A percentile compares a stretch with the other conserved stretches of the same genome.
These are phyloP conservation scores for Cremastinae sp. DNA, from an alignment of 2,888 invertebrate genomes.

Conservation along the genomic window DNA sequence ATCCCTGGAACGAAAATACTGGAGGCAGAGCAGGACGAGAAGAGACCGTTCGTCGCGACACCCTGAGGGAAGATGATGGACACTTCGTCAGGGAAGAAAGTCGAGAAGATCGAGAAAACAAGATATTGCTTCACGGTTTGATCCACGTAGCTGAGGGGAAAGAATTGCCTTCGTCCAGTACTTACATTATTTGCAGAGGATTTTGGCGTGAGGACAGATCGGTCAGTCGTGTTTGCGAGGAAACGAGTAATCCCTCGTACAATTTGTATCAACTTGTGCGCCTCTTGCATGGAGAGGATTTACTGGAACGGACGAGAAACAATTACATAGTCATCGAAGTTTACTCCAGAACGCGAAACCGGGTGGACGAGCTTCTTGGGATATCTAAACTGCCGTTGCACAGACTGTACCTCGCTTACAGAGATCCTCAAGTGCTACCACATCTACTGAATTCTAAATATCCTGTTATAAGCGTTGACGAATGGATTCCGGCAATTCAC, in stretches of 20 bases:
- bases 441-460: slow-evolving; percentile 82
- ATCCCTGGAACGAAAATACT: slow-evolving; percentile 61
- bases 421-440: slow-evolving; percentile 82
- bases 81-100: slow-evolving; percentile 49
- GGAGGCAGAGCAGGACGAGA: slow-evolving; percentile 58
- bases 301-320: slow-evolving; percentile 82
- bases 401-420: slow-evolving; percentile 83
- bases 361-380: slow-evolving; percentile 80
- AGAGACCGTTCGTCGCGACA: slow-evolving; percentile 55
- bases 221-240: slow-evolving; percentile 78
- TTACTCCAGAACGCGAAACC: slow-evolving; percentile 78
- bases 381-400: slow-evolving; percentile 82
- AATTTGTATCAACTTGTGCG: slow-evolving; percentile 82
- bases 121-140: slow-evolving; percentile 80
- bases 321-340: slow-evolving; percentile 83
- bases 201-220: slow-evolving; percentile 81
- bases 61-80: slow-evolving; percentile 62
- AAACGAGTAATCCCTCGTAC: slow-evolving; percentile 80
- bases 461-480: slow-evolving; percentile 84
- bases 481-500: slow-evolving; percentile 82
- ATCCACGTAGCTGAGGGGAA: slow-evolving; percentile 81
- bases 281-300: slow-evolving; percentile 81
- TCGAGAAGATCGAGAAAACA: slow-evolving; percentile 30
- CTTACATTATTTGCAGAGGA: slow-evolving; percentile 80
- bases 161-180: slow-evolving; percentile 77